Evolutionary conservation across 2,797 vertebrate genomes (phyloP).

Genomic region (Corythornis leucogaster): DNA sequence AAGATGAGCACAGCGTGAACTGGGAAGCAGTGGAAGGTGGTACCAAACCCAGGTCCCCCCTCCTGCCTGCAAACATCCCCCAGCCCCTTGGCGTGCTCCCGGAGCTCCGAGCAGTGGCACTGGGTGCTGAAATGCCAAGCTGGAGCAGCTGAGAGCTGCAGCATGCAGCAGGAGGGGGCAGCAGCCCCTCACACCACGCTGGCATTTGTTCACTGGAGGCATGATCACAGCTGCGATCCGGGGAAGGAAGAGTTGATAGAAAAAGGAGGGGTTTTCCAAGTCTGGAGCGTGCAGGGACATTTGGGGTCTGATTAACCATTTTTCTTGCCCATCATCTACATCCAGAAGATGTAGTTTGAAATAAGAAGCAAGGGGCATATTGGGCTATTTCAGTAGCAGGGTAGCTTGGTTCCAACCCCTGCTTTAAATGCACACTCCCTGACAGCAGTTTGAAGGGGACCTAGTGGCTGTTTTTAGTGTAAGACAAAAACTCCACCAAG

Average conservation of each 20-base stretch:
- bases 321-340: background rate
- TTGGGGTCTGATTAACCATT: background rate
- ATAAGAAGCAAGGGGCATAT: background rate
- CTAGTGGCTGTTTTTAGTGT: background rate
- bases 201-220: background rate
- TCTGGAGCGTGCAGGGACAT: background rate
- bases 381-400: background rate
- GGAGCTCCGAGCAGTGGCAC: background rate
- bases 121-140: too few relatives aligned
- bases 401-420: background rate
- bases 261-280: background rate
- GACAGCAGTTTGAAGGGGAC: background rate
- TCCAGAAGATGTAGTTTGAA: background rate
- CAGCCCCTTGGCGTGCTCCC: background rate
- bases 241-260: background rate
- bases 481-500: background rate
- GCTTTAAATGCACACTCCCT: conserved; percentile 15
- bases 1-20: background rate
- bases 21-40: background rate
- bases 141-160: background rate
- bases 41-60: background rate
- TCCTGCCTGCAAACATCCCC: background rate
- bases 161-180: background rate
- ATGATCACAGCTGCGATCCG: background rate
- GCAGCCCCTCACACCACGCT: background rate